phyloP scores from a whole-genome alignment of 2,888 invertebrate species.

The Agrotis ipsilon region DNA sequence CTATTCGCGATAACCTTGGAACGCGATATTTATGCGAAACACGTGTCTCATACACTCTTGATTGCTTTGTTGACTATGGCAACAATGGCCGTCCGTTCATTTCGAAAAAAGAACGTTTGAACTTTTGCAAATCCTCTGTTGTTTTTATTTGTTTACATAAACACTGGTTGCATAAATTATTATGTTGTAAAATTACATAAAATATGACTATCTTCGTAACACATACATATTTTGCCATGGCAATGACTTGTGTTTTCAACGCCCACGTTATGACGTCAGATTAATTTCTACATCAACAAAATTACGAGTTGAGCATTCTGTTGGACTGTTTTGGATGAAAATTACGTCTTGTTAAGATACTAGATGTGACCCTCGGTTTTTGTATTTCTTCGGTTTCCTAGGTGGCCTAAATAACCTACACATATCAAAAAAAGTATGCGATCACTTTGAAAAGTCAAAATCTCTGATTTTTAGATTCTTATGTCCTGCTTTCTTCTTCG shows the following conservation, averaged over 20 bases:
- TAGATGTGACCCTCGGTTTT: neutral
- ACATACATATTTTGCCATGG: constrained; percentile 25
- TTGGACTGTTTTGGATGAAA: neutral
- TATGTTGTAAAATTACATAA: constrained; percentile 15
- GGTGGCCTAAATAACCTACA: neutral
- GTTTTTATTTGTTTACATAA: constrained; percentile 15
- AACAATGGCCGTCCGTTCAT: constrained; percentile 54
- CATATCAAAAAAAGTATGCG: too few species aligned
- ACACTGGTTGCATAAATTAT: constrained; percentile 4
- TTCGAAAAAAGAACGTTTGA: constrained; percentile 46
- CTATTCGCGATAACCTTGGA: constrained; percentile 69
- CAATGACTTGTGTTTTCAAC: constrained; percentile 23
- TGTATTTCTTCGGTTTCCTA: neutral
- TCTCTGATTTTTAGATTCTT: too few species aligned
- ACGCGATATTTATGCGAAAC: constrained; percentile 76
- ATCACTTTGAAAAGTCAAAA: too few species aligned
- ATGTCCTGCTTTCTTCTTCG: too few species aligned
- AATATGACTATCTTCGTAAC: constrained; percentile 21
- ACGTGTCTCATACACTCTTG: constrained; percentile 69
- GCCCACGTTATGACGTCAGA: constrained; percentile 30
- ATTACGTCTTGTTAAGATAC: neutral
- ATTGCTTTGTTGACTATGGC: constrained; percentile 59
- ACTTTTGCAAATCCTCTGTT: constrained; percentile 30
- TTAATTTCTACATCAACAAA: constrained; percentile 12
- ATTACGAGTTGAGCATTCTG: constrained; percentile 1